A percentile compares a stretch with the other conserved stretches of the same genome.
Evolutionary conservation across 2,888 invertebrate species (phyloP).

Genomic region (Thereva unica): DNA sequence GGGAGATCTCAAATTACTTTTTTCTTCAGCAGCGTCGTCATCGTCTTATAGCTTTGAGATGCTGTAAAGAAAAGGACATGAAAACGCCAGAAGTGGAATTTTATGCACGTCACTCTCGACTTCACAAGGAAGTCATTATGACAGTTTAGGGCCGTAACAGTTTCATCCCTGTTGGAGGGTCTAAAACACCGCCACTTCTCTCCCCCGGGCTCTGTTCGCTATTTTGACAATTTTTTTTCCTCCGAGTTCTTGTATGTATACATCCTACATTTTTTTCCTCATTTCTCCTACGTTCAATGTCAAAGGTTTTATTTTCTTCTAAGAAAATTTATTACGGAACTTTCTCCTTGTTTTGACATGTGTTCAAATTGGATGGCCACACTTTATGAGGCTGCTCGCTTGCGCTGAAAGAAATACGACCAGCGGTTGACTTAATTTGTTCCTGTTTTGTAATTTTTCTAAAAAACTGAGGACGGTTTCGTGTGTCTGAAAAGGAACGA

Average conservation of each 20-base stretch:
- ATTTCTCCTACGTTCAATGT: too few relatives aligned
- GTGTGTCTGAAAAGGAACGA: too few relatives aligned
- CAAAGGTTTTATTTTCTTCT: background rate
- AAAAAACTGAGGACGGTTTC: too few relatives aligned
- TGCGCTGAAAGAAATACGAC: too few relatives aligned
- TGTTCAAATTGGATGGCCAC: conserved; percentile 21
- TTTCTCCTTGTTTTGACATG: conserved; percentile 32
- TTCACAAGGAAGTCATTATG: conserved; percentile 29
- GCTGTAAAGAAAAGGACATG: background rate
- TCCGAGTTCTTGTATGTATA: background rate
- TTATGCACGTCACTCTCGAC: background rate
- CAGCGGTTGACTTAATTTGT: too few relatives aligned
- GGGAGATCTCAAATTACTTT: conserved; percentile 12
- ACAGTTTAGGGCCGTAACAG: conserved; percentile 5
- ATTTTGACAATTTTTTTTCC: background rate
- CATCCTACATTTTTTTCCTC: too few relatives aligned
- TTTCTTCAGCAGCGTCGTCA: background rate
- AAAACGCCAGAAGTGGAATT: background rate
- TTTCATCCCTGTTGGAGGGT: background rate
- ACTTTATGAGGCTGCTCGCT: conserved; percentile 1
- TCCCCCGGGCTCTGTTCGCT: background rate
- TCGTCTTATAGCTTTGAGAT: background rate
- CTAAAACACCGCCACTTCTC: background rate
- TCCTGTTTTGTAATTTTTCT: too few relatives aligned
- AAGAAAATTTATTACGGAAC: conserved; percentile 24